Evolutionary conservation across 1,140 invertebrate genomes (phyloP), one percentile per base, ranked within the genome.

Genomic region (Brachionus calyciflorus): DNA sequence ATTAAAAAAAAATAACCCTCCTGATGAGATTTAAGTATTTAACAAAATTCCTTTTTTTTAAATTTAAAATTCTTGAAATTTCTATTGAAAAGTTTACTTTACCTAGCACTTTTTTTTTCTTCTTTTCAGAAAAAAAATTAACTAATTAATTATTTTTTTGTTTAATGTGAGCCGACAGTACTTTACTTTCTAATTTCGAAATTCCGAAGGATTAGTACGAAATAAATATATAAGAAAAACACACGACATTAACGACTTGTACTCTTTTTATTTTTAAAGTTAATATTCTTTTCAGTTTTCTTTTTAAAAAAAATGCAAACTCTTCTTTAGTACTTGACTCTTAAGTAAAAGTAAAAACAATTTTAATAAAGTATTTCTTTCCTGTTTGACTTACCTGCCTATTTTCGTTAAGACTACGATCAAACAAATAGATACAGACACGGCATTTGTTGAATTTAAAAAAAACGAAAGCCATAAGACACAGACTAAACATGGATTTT

Each of bases 151-250:
- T 60, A 37, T 17, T 37, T 37, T 37, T 55, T 55, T 21, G 4
- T 37, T 19, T 60, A 30, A 60, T n/a, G 12, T 60, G 1, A 1
- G 9, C 30, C 55, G 55, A n/a, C 28, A 5, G 0, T 37, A 33
- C 28, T 60, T 37, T 33, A 37, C 33, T 60, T 37, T 21, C 30
- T 37, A 44, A 44, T 19, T 24, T 28, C 60, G 41, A 65, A 65
- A 65, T 65, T 65, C 44, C 24, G 60, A 65, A 65, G 60, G 60
- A 65, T 65, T 65, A 65, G n/a, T n/a, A n/a, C n/a, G n/a, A 65
- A 44, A 3, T 7, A 46, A 14, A 46, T 14, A 46, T 65, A 44
- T 44, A 65, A 44, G 33, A 65, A 65, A 24, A 65, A 21, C 37
- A 65, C 60, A 65, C 60, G 33, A 21, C 19, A 44, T 21, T 44